Conservation (phyloP, 2,113 vertebrate genomes). For the Arothron firmamentum region DNA sequence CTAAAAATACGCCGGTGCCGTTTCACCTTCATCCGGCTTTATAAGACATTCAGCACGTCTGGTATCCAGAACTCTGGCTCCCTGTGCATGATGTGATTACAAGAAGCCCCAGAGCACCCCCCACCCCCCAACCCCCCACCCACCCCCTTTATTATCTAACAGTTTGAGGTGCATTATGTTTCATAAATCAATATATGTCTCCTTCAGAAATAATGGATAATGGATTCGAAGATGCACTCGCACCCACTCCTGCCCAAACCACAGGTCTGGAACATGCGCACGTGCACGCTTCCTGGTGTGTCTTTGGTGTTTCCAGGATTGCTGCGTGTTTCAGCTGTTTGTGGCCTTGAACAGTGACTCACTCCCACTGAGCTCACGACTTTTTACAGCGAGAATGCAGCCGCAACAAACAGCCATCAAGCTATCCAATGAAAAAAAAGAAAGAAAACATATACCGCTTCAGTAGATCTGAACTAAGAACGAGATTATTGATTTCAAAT, state of each 20-base stretch:
- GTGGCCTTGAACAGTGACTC: slow-evolving; percentile 34
- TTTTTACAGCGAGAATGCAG: slow-evolving; percentile 23
- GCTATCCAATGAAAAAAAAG: not conserved
- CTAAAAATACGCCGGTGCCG: slow-evolving; percentile 43
- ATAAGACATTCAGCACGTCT: slow-evolving; percentile 1
- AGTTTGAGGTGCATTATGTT: slow-evolving; percentile 7
- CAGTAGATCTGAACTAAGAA: not conserved
- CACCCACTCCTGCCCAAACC: slow-evolving; percentile 83
- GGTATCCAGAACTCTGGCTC: slow-evolving; percentile 2
- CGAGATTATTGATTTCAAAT: not conserved
- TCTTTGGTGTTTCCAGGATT: slow-evolving; percentile 7
- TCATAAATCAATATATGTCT: slow-evolving; percentile 59
- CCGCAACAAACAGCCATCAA: slow-evolving; percentile 37
- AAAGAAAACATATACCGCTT: no score
- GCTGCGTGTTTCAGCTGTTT: slow-evolving; percentile 18
- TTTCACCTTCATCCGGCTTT: slow-evolving; percentile 41
- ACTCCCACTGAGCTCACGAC: slow-evolving; percentile 36
- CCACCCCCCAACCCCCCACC: not conserved
- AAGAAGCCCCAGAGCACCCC: not conserved
- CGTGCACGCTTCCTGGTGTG: not conserved
- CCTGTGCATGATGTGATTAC: slow-evolving; percentile 21
- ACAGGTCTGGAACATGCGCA: slow-evolving; percentile 78
- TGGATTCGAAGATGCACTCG: slow-evolving; percentile 81
- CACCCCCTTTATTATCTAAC: slow-evolving; percentile 9
- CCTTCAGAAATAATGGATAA: slow-evolving; percentile 83